Base-by-base conservation (phyloP, 2,888 invertebrate genomes). In the Diarsia rubi region DNA sequence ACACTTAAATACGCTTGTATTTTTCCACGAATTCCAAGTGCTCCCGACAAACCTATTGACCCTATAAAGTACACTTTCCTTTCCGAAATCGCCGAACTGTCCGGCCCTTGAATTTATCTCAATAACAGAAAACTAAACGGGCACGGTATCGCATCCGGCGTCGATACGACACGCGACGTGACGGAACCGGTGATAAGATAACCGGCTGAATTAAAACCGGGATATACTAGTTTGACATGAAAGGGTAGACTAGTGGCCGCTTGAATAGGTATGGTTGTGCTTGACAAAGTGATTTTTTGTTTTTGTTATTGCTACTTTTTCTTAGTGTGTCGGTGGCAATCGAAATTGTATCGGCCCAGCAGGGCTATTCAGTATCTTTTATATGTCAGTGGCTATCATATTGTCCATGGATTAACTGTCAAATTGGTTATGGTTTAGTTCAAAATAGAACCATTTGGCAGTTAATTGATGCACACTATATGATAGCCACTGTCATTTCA, bases 151-250 rank as follows among this genome's bases (percentile, higher is more conserved):
- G 52, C 72, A 67, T 83, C 83, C 81, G 76, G 68, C 62, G 73
- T 78, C 72, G 75, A 86, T 78, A 81, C 84, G 80, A 84, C 86
- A 87, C 86, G 86, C 86, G 71, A 87, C 65, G 79, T 86, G 82
- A 79, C 86, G 79, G 82, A 87, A 86, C 80, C 68, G 49, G 59
- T 69, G 86, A 87, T 86, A 86, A 86, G 86, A 86, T 85, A 86
- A 86, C 75, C 64, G 59, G 37, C 44, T 27, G 79, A 78, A 86
- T 87, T 85, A 84, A 83, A 85, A 81, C 78, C 59, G 69, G 78
- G 73, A 83, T 81, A 86, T 81, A 79, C 75, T 65, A 68, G 81
- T 76, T 85, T 83, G 81, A 86, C 85, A 83, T 79, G 81, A 74
- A 86, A 80, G 65, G 74, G 73, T 64, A 64, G 65, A 37, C 12